These are phyloP conservation scores for Orthosia cruda DNA, from an alignment of 2,888 invertebrate species.

Conservation along the genomic window DNA sequence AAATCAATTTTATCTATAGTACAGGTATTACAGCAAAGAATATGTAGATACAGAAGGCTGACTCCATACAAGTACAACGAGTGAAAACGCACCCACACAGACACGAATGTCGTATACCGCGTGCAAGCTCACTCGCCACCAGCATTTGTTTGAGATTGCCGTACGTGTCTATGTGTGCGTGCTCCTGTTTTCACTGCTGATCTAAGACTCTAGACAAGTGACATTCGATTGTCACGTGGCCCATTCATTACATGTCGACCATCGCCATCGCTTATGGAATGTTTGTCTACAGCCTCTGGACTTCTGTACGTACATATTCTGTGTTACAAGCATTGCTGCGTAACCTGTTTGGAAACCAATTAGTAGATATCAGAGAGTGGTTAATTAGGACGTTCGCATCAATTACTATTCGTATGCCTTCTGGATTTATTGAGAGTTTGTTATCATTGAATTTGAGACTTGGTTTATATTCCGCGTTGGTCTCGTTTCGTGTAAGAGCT, in stretches of 20 bases:
- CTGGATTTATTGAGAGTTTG: constrained; percentile 56
- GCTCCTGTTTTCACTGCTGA: background rate
- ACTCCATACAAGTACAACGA: background rate
- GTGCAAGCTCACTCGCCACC: background rate
- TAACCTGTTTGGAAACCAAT: constrained; percentile 77
- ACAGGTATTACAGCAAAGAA: constrained; percentile 20
- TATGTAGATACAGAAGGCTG: constrained; percentile 1
- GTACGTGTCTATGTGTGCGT: background rate
- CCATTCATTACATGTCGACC: too few species aligned
- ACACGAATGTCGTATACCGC: background rate
- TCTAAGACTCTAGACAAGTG: too few species aligned
- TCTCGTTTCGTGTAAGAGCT: constrained; percentile 24
- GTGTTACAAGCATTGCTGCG: constrained; percentile 20
- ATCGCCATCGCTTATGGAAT: too few species aligned
- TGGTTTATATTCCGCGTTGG: constrained; percentile 42
- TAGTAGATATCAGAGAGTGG: constrained; percentile 73
- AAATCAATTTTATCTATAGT: constrained; percentile 67
- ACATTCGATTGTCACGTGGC: too few species aligned
- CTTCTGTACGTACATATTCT: constrained; percentile 21
- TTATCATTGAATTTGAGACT: constrained; percentile 53
- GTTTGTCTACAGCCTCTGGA: background rate
- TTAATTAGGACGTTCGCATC: constrained; percentile 71
- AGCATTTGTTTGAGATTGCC: background rate
- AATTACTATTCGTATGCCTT: constrained; percentile 68
- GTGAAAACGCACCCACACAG: background rate